Evolutionary conservation across 2,888 invertebrate species (phyloP).

Genomic region (Zaprionus obscuricornis): DNA sequence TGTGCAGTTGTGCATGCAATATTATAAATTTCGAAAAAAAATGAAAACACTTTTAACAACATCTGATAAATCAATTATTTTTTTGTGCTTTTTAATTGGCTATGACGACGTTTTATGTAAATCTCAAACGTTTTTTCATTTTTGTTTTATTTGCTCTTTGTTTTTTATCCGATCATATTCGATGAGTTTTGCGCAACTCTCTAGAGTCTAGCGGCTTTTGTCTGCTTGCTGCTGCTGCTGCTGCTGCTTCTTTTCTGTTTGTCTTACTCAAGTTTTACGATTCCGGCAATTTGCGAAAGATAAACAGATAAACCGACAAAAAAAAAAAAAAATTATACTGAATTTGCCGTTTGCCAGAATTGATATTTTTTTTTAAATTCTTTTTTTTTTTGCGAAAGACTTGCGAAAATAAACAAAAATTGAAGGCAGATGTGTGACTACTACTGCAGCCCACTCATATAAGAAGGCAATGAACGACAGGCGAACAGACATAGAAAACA

Average conservation of each 20-base stretch:
- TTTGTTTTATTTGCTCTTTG: too few relatives aligned
- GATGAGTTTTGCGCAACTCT: slow-evolving; percentile 39
- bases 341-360: not conserved
- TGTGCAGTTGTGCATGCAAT: slow-evolving; percentile 3
- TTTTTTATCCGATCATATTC: too few relatives aligned
- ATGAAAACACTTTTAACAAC: too few relatives aligned
- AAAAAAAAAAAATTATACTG: not conserved
- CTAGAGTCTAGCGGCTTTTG: too few relatives aligned
- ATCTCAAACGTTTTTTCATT: too few relatives aligned
- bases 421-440: too few relatives aligned
- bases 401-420: slow-evolving; percentile 53
- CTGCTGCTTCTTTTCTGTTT: too few relatives aligned
- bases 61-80: too few relatives aligned
- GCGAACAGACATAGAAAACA: slow-evolving; percentile 1
- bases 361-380: not conserved
- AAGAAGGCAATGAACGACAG: not conserved
- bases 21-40: too few relatives aligned
- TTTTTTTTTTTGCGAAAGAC: slow-evolving; percentile 46
- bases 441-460: slow-evolving; percentile 47
- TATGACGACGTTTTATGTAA: too few relatives aligned
- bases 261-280: slow-evolving; percentile 43
- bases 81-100: too few relatives aligned
- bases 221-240: too few relatives aligned
- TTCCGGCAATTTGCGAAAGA: slow-evolving; percentile 48
- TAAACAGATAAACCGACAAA: slow-evolving; percentile 41